These are phyloP conservation scores for Aurelia sp. DNA, from an alignment of 30 jellyfish, hydroid and myxozoan genomes.

Conservation along the genomic window DNA sequence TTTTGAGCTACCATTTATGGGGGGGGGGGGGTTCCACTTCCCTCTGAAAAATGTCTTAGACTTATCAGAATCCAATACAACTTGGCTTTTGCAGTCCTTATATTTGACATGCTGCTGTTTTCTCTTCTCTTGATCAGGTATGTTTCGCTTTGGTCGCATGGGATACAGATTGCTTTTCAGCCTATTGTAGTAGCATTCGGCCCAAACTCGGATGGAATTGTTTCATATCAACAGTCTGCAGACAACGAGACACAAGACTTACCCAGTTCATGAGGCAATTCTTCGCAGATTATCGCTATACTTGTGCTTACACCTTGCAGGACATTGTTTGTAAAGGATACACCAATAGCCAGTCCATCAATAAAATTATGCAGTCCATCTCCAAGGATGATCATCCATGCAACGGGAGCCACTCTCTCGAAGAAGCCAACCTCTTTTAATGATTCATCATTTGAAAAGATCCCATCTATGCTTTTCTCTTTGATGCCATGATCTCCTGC, in stretches of 20 bases:
- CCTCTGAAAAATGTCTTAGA: too few relatives aligned
- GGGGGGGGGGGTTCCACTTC: too few relatives aligned
- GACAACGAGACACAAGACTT: neutral
- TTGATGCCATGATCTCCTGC: constrained; percentile 76
- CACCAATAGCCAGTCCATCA: constrained; percentile 93
- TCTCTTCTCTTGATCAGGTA: too few relatives aligned
- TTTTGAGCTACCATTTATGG: too few relatives aligned
- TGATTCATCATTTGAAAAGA: constrained; percentile 14
- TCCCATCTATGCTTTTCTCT: constrained; percentile 35
- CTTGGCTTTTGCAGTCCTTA: too few relatives aligned
- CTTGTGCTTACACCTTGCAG: constrained; percentile 83
- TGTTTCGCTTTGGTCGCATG: too few relatives aligned
- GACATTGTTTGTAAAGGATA: constrained; percentile 53
- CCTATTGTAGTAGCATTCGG: too few relatives aligned
- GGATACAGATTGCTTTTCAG: too few relatives aligned
- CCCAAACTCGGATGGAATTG: too few relatives aligned
- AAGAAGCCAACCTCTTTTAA: constrained; percentile 4
- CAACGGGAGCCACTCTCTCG: constrained; percentile 82
- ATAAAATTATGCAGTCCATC: constrained; percentile 88
- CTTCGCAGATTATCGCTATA: constrained; percentile 85
- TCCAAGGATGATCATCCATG: constrained; percentile 90
- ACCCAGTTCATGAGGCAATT: constrained; percentile 91
- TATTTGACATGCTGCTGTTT: too few relatives aligned
- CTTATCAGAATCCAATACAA: too few relatives aligned
- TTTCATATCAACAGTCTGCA: too few relatives aligned